Evolutionary conservation across 2,113 vertebrate genomes (phyloP).

Genomic region (Orthonyx spaldingii): DNA sequence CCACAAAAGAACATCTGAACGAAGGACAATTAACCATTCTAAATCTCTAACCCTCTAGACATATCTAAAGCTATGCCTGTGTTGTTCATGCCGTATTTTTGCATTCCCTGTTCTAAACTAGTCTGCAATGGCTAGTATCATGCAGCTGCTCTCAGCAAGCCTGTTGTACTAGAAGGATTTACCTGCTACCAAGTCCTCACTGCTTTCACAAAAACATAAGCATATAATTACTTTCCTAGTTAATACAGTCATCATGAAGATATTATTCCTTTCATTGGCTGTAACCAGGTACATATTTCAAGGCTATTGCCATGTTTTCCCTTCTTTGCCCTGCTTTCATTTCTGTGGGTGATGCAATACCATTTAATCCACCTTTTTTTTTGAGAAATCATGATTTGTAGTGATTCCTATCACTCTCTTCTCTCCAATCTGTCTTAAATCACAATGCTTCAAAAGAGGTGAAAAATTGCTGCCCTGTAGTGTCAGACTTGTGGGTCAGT

Average conservation of each 20-base stretch:
- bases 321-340: background rate
- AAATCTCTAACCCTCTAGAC: background rate
- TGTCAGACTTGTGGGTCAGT: background rate
- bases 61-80: fast-evolving
- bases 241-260: background rate
- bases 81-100: background rate
- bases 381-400: background rate
- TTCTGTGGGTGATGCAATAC: background rate
- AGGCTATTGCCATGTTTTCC: background rate
- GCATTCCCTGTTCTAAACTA: background rate
- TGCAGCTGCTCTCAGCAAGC: background rate
- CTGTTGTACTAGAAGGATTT: background rate
- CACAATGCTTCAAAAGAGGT: background rate
- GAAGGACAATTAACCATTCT: background rate
- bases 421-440: background rate
- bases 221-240: background rate
- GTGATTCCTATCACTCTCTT: background rate
- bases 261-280: background rate
- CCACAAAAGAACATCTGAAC: background rate
- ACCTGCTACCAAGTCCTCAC: background rate
- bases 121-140: background rate
- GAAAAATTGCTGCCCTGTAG: background rate
- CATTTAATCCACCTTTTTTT: background rate
- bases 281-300: background rate
- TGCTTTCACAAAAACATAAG: background rate